Evolutionary conservation across 2,888 invertebrate species (phyloP), one percentile per base, ranked within the genome.

Genomic region (Lithophane ornitopus): DNA sequence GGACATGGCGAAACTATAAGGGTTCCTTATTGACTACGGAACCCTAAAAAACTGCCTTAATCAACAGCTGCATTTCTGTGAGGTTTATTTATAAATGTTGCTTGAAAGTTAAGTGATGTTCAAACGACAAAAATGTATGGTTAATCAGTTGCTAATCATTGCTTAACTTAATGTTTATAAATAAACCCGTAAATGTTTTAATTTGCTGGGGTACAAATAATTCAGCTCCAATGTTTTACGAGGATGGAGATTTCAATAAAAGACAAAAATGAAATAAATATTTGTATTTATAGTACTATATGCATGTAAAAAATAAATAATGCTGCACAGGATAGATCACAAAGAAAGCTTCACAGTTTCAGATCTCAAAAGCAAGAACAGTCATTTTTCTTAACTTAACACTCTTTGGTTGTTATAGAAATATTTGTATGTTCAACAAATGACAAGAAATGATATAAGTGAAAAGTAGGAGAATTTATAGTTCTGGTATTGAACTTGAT

Each of bases 241-340:
- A 22, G 41, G 39, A 39, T 54, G 6, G 28, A 14, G 14, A 22
- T 19, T 34, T 67, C 3, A 65, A 85, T 82, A 76, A 90, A 88
- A 89, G 34, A 81, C 74, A 67, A 11, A 16, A 28, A 72, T 86
- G 80, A 88, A 89, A 90, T 90, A 90, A 90, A 91, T 91, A 90
- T 61, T 69, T 84, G 79, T 89, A 88, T 86, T 88, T 82, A 81
- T 88, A 86, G 86, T 88, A 87, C 86, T 88, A 88, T 90, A 90
- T 87, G 90, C 89, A 89, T 89, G 88, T 90, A 90, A 87, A 91
- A 89, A 92, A 92, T 90, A 91, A 92, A 92, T 91, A 92, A 90
- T 89, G 90, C 90, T 92, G 89, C 90, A 91, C 80, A 88, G 86
- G 87, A 90, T 88, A 91, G 88, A 89, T 88, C 89, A 90, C 88